Evolutionary conservation across 2,888 invertebrate species (phyloP).

Genomic region (Xestia ashworthii): DNA sequence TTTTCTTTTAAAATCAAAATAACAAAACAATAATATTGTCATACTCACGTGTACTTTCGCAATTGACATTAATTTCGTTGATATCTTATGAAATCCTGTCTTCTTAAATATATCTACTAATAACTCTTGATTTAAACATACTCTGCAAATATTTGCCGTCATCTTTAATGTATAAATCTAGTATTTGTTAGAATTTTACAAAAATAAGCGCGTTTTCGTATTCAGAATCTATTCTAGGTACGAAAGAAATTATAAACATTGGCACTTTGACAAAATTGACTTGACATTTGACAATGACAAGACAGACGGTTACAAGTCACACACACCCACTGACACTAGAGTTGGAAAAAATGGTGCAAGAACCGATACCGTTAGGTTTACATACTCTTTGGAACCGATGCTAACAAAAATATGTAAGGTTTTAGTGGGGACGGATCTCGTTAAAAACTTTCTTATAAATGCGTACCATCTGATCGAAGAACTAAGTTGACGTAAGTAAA

Average conservation of each 20-base stretch:
- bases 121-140: constrained; percentile 75
- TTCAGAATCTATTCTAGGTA: neutral
- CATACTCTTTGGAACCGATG: too few species aligned
- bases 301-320: neutral
- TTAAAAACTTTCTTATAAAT: neutral
- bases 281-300: constrained; percentile 7
- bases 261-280: constrained; percentile 15
- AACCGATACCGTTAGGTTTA: too few species aligned
- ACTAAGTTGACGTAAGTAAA: neutral
- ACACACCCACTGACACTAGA: neutral
- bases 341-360: neutral
- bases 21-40: constrained; percentile 6
- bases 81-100: constrained; percentile 71
- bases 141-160: constrained; percentile 74
- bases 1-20: neutral
- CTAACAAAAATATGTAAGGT: neutral
- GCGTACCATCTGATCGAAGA: neutral
- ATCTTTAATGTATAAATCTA: constrained; percentile 29
- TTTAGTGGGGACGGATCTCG: neutral
- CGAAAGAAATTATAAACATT: constrained; percentile 24
- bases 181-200: neutral
- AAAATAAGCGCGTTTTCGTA: neutral
- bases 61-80: constrained; percentile 80
- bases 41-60: constrained; percentile 80
- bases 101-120: constrained; percentile 76